Percentiles rank a stretch among this genome's conserved stretches.
phyloP scores from a whole-genome alignment of 2,113 vertebrate genomes.

The Tachuris rubrigastra region DNA sequence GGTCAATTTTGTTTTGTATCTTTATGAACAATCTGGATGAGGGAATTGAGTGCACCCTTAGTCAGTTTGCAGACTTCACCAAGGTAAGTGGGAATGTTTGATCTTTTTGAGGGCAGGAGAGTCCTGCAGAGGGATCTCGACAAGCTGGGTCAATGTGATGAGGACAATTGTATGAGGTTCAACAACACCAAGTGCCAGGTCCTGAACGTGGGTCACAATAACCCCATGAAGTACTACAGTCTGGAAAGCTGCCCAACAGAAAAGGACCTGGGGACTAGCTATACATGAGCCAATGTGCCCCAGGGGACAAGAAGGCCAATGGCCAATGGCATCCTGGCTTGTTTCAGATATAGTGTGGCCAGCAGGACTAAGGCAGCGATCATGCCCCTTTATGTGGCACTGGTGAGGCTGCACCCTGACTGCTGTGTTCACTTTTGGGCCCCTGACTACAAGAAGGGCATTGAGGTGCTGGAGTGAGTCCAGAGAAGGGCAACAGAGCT shows the following conservation, averaged over 20 bases:
- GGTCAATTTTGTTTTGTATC: neutral
- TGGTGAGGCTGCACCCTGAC: neutral
- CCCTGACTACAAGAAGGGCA: neutral
- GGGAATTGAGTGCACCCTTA: neutral
- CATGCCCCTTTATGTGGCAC: neutral
- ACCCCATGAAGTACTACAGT: neutral
- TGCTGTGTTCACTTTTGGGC: neutral
- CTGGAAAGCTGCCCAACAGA: neutral
- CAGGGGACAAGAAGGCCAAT: neutral
- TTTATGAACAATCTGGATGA: neutral
- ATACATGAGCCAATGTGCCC: neutral
- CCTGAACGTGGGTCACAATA: neutral
- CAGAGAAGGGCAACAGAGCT: neutral
- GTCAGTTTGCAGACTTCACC: neutral
- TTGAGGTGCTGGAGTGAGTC: fast-evolving
- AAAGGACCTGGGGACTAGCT: neutral
- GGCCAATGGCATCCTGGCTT: neutral
- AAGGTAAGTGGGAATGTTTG: neutral
- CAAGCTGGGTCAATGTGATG: neutral
- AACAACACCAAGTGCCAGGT: neutral
- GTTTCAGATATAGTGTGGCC: neutral
- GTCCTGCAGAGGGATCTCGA: neutral
- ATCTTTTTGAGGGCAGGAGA: neutral
- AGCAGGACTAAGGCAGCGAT: neutral
- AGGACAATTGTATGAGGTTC: neutral